Evolutionary conservation across 2,113 vertebrate species (phyloP), one percentile per base, ranked within the genome.

Genomic region (Dinomys branickii): DNA sequence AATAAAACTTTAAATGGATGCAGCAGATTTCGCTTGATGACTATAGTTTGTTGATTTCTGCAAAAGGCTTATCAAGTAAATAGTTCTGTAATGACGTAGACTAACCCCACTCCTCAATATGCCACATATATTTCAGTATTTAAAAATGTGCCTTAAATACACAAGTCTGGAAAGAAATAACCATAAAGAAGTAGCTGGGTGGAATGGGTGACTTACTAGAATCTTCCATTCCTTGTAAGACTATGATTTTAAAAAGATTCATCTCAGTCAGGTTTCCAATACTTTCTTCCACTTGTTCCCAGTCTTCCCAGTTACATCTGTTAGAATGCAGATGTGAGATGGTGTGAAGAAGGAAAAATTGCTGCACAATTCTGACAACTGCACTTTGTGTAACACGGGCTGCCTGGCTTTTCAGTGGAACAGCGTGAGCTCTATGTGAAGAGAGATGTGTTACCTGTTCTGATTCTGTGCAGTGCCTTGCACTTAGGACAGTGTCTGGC

Each of bases 321-420:
- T 59, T 78, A 80, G 80, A 92, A 95, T 38, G n/a, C 22, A 95
- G 94, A 69, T 26, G 50, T 44, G 52, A 80, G 85, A 73, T 54
- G 19, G 26, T 65, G 65, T 41, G 33, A 94, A 69, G 67, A 87
- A 65, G 61, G 44, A 85, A 75, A 93, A 80, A 17, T 44, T 95
- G 50, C n/a, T 63, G 33, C 10, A 7, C 56, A 83, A 19, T 44
- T 86, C 67, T 50, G 81, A 90, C 16, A 52, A 28, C 69, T 41
- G 19, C 5, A 28, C 83, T 90, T 93, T 33, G 26, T 69, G 11
- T 80, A 69, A 19, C 80, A 84, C 13, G 16, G 71, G 35, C 71
- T 47, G 67, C 80, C 71, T 89, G 19, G 38, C 38, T 94, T 56
- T 50, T 73, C 59, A 75, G 3, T 28, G 73, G 10, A n/a, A 67